Percentiles rank a stretch among this genome's conserved stretches.
These are phyloP conservation scores for Campaea margaritaria DNA, from an alignment of 2,888 invertebrate genomes.

Conservation along the genomic window DNA sequence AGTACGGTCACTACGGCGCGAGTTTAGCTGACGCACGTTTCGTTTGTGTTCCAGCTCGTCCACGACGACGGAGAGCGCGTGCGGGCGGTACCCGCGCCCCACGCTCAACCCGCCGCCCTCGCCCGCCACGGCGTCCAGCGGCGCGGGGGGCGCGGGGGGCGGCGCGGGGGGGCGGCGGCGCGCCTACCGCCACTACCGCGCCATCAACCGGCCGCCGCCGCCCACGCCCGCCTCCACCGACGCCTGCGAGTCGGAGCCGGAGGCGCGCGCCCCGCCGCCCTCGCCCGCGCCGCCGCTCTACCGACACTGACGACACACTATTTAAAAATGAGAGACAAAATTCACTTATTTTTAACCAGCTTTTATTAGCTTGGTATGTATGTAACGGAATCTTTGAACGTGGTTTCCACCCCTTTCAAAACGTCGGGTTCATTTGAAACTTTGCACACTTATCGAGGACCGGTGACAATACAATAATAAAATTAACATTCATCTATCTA, in stretches of 20 bases:
- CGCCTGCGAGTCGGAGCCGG: conserved; percentile 93
- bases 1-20: no score
- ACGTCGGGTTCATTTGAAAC: no score
- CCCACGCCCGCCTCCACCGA: conserved; percentile 98
- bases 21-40: no score
- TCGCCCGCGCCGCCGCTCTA: conserved; percentile 71
- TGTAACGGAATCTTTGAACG: no score
- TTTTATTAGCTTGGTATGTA: no score
- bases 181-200: conserved; percentile 91
- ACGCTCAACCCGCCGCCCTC: conserved; percentile 96
- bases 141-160: conserved; percentile 87
- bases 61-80: conserved; percentile 84
- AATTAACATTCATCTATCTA: no score
- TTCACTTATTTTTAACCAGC: no score
- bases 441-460: no score
- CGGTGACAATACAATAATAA: no score
- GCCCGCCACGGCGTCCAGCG: conserved; percentile 89
- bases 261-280: conserved; percentile 94
- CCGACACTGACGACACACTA: not conserved
- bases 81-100: conserved; percentile 92
- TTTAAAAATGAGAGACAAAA: no score
- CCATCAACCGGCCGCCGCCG: conserved; percentile 95
- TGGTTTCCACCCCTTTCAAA: no score
- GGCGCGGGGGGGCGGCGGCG: conserved; percentile 91
- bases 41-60: no score